These are phyloP conservation scores for Neoarius graeffei DNA, from an alignment of 2,113 vertebrate species.

Conservation along the genomic window DNA sequence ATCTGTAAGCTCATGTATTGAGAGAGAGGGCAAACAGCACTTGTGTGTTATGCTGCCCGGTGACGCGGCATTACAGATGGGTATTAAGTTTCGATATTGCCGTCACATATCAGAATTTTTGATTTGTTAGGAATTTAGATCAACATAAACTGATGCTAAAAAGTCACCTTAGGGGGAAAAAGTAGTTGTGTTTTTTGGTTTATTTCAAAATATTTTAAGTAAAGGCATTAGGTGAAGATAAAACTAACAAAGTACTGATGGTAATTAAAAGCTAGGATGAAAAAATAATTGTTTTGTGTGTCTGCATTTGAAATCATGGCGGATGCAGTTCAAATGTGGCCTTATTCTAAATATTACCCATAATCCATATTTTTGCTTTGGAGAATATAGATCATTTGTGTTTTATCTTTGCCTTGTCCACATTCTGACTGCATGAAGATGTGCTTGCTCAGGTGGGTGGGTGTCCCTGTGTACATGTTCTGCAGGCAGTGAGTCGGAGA, in stretches of 20 bases:
- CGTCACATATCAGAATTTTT: background rate
- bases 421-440: conserved; percentile 18
- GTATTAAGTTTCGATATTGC: background rate
- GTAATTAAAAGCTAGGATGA: background rate
- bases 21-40: background rate
- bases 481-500: conserved; percentile 86
- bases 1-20: background rate
- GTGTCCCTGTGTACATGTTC: conserved; percentile 49
- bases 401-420: background rate
- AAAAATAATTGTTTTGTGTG: background rate
- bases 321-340: background rate
- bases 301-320: background rate
- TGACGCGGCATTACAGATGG: background rate
- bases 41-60: background rate
- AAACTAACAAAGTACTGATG: background rate
- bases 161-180: background rate
- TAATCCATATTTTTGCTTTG: background rate
- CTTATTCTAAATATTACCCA: background rate
- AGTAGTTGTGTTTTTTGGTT: background rate
- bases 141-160: background rate
- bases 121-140: background rate
- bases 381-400: too few species aligned
- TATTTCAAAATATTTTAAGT: background rate
- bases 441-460: conserved; percentile 33
- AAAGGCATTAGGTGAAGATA: background rate